Evolutionary conservation across 2,797 vertebrate species (phyloP).

Genomic region (Morelia viridis): DNA sequence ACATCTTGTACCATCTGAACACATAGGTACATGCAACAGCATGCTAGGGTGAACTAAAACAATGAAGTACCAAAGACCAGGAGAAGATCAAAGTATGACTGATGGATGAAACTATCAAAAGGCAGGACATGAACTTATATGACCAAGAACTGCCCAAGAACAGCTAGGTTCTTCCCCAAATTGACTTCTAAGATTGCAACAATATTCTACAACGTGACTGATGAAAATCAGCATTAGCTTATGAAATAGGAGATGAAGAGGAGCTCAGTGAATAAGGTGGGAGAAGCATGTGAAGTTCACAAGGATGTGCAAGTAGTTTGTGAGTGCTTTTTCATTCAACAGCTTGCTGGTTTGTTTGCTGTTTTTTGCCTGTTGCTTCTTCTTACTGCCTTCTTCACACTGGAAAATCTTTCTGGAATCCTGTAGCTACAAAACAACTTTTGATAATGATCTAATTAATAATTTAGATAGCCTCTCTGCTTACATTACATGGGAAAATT

Average conservation of each 20-base stretch:
- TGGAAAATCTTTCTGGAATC: not conserved
- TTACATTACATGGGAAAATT: not conserved
- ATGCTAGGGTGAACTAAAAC: not conserved
- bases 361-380: not conserved
- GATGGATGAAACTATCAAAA: not conserved
- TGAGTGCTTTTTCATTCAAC: not conserved
- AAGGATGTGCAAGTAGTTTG: not conserved
- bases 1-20: not conserved
- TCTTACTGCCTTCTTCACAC: not conserved
- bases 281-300: not conserved
- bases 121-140: not conserved
- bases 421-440: not conserved
- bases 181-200: not conserved
- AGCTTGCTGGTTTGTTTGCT: not conserved
- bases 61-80: not conserved
- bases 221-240: not conserved
- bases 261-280: not conserved
- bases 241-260: not conserved
- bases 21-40: not conserved
- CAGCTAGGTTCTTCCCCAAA: not conserved
- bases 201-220: not conserved
- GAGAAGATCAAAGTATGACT: not conserved
- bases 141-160: not conserved
- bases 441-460: not conserved
- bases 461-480: not conserved